Evolutionary conservation across 2,888 invertebrate genomes (phyloP).

Genomic region (Axea sp.): DNA sequence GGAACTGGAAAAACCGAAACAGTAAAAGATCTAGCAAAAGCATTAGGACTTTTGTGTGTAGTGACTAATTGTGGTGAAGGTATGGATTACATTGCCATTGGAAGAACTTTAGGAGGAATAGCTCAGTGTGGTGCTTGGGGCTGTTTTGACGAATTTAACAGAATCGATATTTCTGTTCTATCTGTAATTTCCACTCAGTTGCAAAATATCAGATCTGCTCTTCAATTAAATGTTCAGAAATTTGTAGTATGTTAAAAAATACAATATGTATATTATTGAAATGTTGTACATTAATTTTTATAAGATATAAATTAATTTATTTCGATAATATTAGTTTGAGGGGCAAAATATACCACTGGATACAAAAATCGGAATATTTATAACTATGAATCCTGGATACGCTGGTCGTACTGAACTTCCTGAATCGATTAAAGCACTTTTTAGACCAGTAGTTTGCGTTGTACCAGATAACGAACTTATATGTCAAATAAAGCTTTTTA

Average conservation of each 20-base stretch:
- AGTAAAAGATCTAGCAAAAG: slow-evolving; percentile 94
- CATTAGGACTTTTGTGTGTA: slow-evolving; percentile 89
- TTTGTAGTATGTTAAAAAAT: slow-evolving; percentile 85
- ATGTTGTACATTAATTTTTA: slow-evolving; percentile 1
- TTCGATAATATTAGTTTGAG: slow-evolving; percentile 82
- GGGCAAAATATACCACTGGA: slow-evolving; percentile 91
- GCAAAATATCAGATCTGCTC: slow-evolving; percentile 92
- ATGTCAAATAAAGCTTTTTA: slow-evolving; percentile 94
- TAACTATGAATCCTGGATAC: slow-evolving; percentile 97
- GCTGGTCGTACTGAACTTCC: slow-evolving; percentile 95
- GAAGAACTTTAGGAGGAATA: slow-evolving; percentile 87
- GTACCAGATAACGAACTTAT: slow-evolving; percentile 95
- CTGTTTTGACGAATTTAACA: slow-evolving; percentile 96
- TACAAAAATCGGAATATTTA: slow-evolving; percentile 93
- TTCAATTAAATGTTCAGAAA: slow-evolving; percentile 84
- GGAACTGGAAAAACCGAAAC: slow-evolving; percentile 96
- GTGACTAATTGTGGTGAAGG: slow-evolving; percentile 97
- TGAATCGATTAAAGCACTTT: slow-evolving; percentile 94
- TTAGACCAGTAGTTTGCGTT: slow-evolving; percentile 95
- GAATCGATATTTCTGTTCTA: slow-evolving; percentile 94
- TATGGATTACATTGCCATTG: slow-evolving; percentile 93
- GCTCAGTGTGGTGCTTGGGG: slow-evolving; percentile 97
- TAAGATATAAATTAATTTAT: not conserved
- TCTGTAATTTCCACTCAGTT: slow-evolving; percentile 96
- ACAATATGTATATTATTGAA: too few species aligned